These are phyloP conservation scores for Geococcyx californianus DNA, from an alignment of 2,113 vertebrate species.

Conservation along the genomic window DNA sequence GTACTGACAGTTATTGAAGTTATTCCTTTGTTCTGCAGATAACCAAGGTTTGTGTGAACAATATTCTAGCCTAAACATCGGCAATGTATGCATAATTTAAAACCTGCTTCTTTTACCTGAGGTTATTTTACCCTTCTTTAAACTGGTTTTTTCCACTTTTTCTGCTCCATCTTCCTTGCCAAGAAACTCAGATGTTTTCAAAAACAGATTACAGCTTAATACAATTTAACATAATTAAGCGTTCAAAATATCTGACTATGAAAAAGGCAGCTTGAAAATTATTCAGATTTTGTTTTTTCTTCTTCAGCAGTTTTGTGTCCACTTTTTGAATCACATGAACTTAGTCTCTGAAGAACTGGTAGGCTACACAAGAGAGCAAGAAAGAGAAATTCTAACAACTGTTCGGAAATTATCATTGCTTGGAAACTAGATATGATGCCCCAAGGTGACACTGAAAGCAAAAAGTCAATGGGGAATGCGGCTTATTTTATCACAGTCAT, in stretches of 20 bases:
- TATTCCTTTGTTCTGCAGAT: neutral
- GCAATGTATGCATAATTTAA: neutral
- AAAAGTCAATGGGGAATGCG: neutral
- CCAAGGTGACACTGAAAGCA: conserved; percentile 47
- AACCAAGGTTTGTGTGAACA: neutral
- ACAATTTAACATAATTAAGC: neutral
- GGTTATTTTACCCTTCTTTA: neutral
- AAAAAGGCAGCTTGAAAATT: neutral
- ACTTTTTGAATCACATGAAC: neutral
- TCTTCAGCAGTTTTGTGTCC: neutral
- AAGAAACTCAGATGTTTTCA: neutral
- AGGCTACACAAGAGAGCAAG: neutral
- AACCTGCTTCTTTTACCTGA: neutral
- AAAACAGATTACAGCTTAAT: neutral
- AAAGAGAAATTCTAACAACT: neutral
- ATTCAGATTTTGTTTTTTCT: neutral
- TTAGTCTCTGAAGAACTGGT: neutral
- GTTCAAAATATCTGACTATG: neutral
- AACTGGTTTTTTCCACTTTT: neutral
- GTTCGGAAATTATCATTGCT: neutral
- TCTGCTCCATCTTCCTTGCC: neutral
- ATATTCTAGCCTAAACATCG: neutral
- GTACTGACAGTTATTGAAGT: neutral
- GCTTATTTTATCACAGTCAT: neutral
- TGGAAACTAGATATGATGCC: neutral